Evolutionary conservation across 2,113 vertebrate species (phyloP).

Genomic region (Mus pahari): DNA sequence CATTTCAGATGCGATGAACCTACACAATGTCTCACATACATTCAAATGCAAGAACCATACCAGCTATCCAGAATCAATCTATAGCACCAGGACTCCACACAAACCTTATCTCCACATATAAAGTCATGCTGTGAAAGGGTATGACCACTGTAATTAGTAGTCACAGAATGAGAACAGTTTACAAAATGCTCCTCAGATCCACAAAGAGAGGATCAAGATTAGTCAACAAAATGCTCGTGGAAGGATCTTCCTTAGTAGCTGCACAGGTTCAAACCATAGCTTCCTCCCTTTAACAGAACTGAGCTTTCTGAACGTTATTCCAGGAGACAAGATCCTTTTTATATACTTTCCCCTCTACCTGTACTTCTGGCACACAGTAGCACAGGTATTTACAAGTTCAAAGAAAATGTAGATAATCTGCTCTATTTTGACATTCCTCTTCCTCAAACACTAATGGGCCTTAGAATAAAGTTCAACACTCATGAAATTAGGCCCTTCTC

Average conservation of each 20-base stretch:
- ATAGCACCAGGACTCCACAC: constrained; percentile 14
- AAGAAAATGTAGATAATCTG: constrained; percentile 57
- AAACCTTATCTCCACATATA: constrained; percentile 37
- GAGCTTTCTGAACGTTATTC: constrained; percentile 69
- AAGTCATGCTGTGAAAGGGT: constrained; percentile 48
- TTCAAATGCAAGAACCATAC: background rate
- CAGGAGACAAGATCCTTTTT: constrained; percentile 68
- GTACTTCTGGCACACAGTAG: constrained; percentile 42
- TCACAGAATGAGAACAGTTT: constrained; percentile 51
- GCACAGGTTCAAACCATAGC: constrained; percentile 68
- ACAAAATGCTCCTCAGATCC: constrained; percentile 39
- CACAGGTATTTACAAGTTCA: constrained; percentile 62
- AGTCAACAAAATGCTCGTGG: constrained; percentile 47
- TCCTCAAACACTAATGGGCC: constrained; percentile 54
- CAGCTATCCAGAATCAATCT: constrained; percentile 18
- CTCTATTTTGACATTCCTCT: constrained; percentile 70
- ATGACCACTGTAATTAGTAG: constrained; percentile 54
- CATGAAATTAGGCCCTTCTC: constrained; percentile 46
- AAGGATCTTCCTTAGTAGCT: constrained; percentile 43
- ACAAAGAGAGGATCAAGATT: constrained; percentile 50
- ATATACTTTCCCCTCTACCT: constrained; percentile 50
- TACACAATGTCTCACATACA: background rate
- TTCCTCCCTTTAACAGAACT: constrained; percentile 59
- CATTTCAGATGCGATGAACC: constrained; percentile 23
- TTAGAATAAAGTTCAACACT: constrained; percentile 58